phyloP scores from a whole-genome alignment of 2,888 invertebrate species.

The Phyllotreta striolata region DNA sequence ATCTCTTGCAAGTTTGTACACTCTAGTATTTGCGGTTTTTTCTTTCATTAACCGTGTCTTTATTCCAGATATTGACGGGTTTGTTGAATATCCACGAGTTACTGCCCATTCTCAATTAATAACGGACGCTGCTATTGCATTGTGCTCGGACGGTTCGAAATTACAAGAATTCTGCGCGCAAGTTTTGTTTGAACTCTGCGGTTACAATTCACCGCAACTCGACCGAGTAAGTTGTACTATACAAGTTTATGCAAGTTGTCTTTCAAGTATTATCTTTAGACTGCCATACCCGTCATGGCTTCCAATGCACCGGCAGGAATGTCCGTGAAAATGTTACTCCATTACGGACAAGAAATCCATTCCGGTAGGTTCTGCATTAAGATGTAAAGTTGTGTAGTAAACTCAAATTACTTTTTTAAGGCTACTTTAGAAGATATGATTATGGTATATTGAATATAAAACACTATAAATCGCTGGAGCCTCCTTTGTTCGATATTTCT shows the following conservation, averaged over 20 bases:
- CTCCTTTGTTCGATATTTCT: slow-evolving; percentile 31
- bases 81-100: slow-evolving; percentile 24
- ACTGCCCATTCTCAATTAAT: slow-evolving; percentile 22
- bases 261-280: slow-evolving; percentile 20
- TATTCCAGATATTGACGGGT: not conserved
- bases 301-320: slow-evolving; percentile 29
- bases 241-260: too few relatives aligned
- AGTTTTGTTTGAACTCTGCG: slow-evolving; percentile 25
- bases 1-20: slow-evolving; percentile 23
- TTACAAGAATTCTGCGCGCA: slow-evolving; percentile 28
- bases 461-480: slow-evolving; percentile 22
- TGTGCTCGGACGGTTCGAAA: slow-evolving; percentile 30
- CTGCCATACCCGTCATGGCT: slow-evolving; percentile 16
- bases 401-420: slow-evolving; percentile 17
- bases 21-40: too few relatives aligned
- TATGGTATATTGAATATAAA: slow-evolving; percentile 30
- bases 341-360: slow-evolving; percentile 25
- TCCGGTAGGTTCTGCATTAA: slow-evolving; percentile 14
- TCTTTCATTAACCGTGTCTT: not conserved
- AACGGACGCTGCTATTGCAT: not conserved
- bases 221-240: slow-evolving; percentile 29
- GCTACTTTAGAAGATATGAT: slow-evolving; percentile 33
- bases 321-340: slow-evolving; percentile 24
- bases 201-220: slow-evolving; percentile 33
- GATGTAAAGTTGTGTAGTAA: not conserved